Conservation (phyloP, 2,113 vertebrate species). For the Scytalopus superciliaris region DNA sequence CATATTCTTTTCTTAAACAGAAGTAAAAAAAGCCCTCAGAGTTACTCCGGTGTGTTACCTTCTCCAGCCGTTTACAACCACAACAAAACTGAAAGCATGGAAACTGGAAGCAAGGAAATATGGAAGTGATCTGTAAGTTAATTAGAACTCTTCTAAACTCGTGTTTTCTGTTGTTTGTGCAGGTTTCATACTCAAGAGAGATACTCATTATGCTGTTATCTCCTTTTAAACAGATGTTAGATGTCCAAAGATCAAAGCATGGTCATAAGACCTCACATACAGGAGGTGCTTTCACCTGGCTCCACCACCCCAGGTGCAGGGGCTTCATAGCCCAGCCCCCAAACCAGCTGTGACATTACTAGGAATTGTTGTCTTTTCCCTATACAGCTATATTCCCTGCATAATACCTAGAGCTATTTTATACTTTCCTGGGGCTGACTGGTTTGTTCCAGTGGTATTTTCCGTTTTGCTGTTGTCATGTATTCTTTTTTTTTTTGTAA, state of each 20-base stretch:
- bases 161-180: background rate
- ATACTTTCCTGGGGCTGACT: background rate
- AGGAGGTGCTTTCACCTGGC: too few species aligned
- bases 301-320: background rate
- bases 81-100: background rate
- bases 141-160: background rate
- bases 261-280: rapidly evolving
- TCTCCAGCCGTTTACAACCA: background rate
- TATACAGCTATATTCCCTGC: background rate
- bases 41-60: background rate
- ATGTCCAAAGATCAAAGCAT: background rate
- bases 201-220: background rate
- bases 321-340: background rate
- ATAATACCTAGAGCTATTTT: background rate
- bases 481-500: background rate
- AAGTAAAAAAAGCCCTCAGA: background rate
- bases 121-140: background rate
- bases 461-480: background rate
- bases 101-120: background rate
- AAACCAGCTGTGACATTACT: background rate
- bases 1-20: rapidly evolving
- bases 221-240: background rate
- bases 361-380: rapidly evolving
- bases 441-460: background rate
- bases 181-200: background rate